Base-by-base conservation (phyloP, 1,140 invertebrate genomes). In the Episyrphus balteatus region DNA sequence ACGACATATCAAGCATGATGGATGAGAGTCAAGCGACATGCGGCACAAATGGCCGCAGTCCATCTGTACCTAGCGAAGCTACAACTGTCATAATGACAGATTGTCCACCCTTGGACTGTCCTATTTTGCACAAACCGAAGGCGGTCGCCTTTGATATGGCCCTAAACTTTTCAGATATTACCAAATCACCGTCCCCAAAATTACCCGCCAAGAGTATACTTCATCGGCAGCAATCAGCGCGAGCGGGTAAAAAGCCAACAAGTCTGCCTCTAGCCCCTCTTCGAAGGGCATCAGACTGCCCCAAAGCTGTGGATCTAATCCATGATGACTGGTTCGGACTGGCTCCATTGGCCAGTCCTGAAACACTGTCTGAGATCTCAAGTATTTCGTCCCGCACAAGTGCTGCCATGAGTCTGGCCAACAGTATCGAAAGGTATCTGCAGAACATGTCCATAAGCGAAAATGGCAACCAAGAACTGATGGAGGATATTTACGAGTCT, bases 261-360 rank as follows among this genome's bases (percentile, higher is more conserved):
- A 50, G 51, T 0, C 46, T 56, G 49, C 60, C 54, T 0, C 17
- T 58, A 32, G 55, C 54, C 17, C 57, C 56, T 5, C 38, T 65
- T 40, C 64, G 56, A 0, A 44, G 62, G n/a, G 63, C 63, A 32
- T 67, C 64, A 12, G 58, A 63, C 50, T 54, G 58, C 2, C 48
- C 43, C 43, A 55, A 49, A 18, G 58, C 65, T 38, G 56, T 75
- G 3, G 75, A 78, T 51, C 55, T 76, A 7, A 68, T 77, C 17
- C 73, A 76, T 51, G 77, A 80, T 44, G 80, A 82, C 54, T 82
- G 80, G 74, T 75, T 77, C 53, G 76, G 77, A 3, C 67, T 82
- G 17, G 88, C 88, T 0, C 88, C 88, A 0, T 60, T 92, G 17
- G 88, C 88, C 2, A 87, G 86, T 21, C 88, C 88, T 1, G 88